phyloP scores from a whole-genome alignment of 2,797 vertebrate genomes.

The Chromis chromis region DNA sequence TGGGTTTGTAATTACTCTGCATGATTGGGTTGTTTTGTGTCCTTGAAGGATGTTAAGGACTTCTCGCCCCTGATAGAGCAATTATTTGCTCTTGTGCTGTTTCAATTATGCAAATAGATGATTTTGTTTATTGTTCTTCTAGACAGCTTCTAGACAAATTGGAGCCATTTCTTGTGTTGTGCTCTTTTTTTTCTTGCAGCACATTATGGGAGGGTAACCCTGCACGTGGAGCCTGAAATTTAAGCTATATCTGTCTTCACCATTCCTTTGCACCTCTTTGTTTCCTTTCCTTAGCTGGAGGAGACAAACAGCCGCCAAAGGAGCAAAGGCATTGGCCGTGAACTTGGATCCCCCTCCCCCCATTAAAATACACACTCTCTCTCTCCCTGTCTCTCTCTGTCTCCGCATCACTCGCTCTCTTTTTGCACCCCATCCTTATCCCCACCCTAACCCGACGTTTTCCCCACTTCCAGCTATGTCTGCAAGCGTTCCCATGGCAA shows the following conservation, averaged over 20 bases:
- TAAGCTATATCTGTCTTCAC: slow-evolving; percentile 14
- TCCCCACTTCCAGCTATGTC: slow-evolving; percentile 78
- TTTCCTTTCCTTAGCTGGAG: slow-evolving; percentile 56
- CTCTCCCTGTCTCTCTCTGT: slow-evolving; percentile 15
- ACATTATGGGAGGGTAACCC: slow-evolving; percentile 20
- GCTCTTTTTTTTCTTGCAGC: not conserved
- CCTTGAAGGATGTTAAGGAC: slow-evolving; percentile 9
- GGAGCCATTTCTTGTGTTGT: not conserved
- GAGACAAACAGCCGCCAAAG: slow-evolving; percentile 44
- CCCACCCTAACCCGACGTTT: slow-evolving; percentile 63
- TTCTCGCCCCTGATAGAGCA: slow-evolving; percentile 2
- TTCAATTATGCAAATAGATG: not conserved
- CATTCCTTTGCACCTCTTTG: slow-evolving; percentile 72
- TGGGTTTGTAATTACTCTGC: not conserved
- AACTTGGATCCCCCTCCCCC: slow-evolving; percentile 72
- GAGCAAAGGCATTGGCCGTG: slow-evolving; percentile 71
- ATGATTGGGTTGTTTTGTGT: slow-evolving; percentile 8
- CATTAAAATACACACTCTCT: slow-evolving; percentile 33
- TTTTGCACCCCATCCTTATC: slow-evolving; percentile 74
- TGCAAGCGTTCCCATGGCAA: slow-evolving; percentile 86
- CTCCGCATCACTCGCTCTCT: slow-evolving; percentile 60
- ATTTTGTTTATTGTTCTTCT: too few species aligned
- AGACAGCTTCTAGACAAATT: not conserved
- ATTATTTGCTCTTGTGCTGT: slow-evolving; percentile 5
- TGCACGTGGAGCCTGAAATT: not conserved